These are phyloP conservation scores for Trachelus troglodyta DNA, from an alignment of 2,888 invertebrate genomes.

Conservation along the genomic window DNA sequence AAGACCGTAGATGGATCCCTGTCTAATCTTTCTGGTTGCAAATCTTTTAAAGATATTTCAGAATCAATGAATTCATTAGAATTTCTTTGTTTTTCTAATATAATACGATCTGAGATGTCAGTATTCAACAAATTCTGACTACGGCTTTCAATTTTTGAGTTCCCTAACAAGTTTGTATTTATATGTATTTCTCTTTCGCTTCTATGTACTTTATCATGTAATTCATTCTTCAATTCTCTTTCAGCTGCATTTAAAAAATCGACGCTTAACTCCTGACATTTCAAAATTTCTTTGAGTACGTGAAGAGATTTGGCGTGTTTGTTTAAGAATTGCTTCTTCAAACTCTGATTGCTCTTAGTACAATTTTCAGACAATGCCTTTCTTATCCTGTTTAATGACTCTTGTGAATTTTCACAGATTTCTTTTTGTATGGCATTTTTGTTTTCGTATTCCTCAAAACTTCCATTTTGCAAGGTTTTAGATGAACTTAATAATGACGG, in stretches of 20 bases:
- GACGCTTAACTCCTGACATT: background rate
- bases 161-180: background rate
- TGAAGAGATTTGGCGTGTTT: background rate
- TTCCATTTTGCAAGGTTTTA: background rate
- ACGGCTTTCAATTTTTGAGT: background rate
- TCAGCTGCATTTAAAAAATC: background rate
- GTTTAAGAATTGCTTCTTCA: background rate
- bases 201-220: background rate
- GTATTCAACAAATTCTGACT: background rate
- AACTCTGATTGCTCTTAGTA: background rate
- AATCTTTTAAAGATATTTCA: background rate
- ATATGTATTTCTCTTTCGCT: background rate
- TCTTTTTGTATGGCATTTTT: background rate
- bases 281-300: slow-evolving; percentile 1
- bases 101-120: background rate
- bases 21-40: background rate
- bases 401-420: background rate
- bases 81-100: background rate
- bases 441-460: background rate
- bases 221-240: background rate
- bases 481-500: background rate
- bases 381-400: background rate
- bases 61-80: background rate
- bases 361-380: background rate
- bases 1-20: background rate